Evolutionary conservation across 2,797 vertebrate genomes (phyloP).

Genomic region (Hafferia zeledoni): DNA sequence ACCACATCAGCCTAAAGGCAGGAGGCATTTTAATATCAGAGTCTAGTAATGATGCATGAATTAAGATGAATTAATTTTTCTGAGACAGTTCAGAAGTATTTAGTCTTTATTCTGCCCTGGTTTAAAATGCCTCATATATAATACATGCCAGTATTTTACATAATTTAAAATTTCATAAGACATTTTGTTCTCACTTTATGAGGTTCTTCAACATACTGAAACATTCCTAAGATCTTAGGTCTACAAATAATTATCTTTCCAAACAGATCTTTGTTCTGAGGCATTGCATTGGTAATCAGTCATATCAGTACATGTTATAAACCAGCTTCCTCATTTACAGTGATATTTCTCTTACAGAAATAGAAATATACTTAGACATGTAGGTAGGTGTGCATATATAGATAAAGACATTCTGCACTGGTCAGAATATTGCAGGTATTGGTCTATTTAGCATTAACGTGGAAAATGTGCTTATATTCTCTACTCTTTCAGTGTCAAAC

Average conservation of each 20-base stretch:
- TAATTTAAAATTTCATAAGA: slow-evolving; percentile 59
- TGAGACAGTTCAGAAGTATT: slow-evolving; percentile 55
- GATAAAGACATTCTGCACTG: not conserved
- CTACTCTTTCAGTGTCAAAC: not conserved
- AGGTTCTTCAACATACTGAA: slow-evolving; percentile 1
- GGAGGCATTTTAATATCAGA: slow-evolving; percentile 48
- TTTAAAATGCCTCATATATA: slow-evolving; percentile 31
- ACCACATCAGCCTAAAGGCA: slow-evolving; percentile 49
- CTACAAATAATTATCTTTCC: slow-evolving; percentile 5
- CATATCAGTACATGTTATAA: not conserved
- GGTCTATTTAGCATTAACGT: not conserved
- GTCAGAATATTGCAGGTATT: not conserved
- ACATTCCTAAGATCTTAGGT: slow-evolving; percentile 6
- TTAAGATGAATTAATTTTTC: slow-evolving; percentile 63
- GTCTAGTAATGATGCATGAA: slow-evolving; percentile 56
- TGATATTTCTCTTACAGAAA: not conserved
- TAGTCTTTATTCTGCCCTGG: slow-evolving; percentile 61
- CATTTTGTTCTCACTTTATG: not conserved
- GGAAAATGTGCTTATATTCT: not conserved
- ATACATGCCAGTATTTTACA: slow-evolving; percentile 49
- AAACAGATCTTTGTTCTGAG: not conserved
- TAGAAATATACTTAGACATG: not conserved
- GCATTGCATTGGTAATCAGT: not conserved
- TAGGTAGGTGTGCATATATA: not conserved
- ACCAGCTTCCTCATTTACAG: not conserved